These are phyloP conservation scores for Esox niger DNA, from an alignment of 2,113 vertebrate species.

Conservation along the genomic window DNA sequence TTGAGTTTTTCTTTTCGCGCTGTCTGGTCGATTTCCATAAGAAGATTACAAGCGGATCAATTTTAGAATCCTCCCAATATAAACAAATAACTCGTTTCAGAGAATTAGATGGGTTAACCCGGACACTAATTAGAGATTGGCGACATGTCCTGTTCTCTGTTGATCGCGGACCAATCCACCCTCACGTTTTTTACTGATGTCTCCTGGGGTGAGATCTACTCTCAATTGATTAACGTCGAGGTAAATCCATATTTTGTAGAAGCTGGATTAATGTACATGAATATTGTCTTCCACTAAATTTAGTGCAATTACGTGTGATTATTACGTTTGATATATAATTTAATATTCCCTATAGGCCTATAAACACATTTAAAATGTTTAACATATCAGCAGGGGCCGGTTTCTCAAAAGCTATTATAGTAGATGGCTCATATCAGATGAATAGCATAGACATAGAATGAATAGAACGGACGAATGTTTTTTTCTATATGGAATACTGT, in stretches of 20 bases:
- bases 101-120: slow-evolving; percentile 66
- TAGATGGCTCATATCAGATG: too few species aligned
- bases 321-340: too few species aligned
- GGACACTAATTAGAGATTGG: slow-evolving; percentile 78
- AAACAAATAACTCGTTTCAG: slow-evolving; percentile 66
- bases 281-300: too few species aligned
- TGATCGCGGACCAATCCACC: slow-evolving; percentile 67
- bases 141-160: slow-evolving; percentile 58
- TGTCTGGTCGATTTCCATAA: slow-evolving; percentile 71
- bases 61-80: slow-evolving; percentile 70
- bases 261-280: not conserved
- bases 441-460: too few species aligned
- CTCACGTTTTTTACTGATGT: slow-evolving; percentile 42
- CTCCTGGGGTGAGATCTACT: slow-evolving; percentile 51
- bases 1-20: slow-evolving; percentile 52
- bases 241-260: not conserved
- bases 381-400: too few species aligned
- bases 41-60: slow-evolving; percentile 83
- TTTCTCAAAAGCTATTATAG: too few species aligned
- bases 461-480: too few species aligned
- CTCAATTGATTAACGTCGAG: slow-evolving; percentile 47
- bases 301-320: too few species aligned
- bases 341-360: too few species aligned
- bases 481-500: too few species aligned
- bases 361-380: too few species aligned